phyloP scores from a whole-genome alignment of 1,140 invertebrate genomes.

The Aleiodes sp. region DNA sequence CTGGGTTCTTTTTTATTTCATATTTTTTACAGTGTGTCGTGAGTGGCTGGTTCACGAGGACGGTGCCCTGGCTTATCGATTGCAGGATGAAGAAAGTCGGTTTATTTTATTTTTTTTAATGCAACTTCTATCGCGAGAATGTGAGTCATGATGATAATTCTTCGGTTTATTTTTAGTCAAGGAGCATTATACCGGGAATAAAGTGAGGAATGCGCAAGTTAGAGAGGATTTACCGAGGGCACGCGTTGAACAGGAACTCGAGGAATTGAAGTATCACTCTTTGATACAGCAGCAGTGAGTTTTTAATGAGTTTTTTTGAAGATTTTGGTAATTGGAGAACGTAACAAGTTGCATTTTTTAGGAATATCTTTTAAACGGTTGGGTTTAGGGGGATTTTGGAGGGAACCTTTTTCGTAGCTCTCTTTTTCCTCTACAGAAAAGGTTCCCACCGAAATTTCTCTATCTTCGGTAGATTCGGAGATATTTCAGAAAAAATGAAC shows the following conservation, averaged over 20 bases:
- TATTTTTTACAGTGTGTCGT: conserved; percentile 76
- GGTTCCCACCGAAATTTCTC: no score
- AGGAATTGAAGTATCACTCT: conserved; percentile 71
- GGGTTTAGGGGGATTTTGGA: no score
- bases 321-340: no score
- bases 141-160: background rate
- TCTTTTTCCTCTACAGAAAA: no score
- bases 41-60: conserved; percentile 95
- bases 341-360: no score
- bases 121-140: background rate
- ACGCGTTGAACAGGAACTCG: conserved; percentile 81
- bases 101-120: conserved; percentile 8
- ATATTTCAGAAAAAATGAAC: no score
- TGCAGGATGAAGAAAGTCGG: conserved; percentile 88
- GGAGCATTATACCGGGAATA: conserved; percentile 86
- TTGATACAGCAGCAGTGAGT: conserved; percentile 73
- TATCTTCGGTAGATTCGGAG: no score
- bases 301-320: background rate
- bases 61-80: conserved; percentile 85
- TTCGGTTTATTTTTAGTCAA: conserved; percentile 71
- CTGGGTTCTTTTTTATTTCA: background rate
- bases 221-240: conserved; percentile 89
- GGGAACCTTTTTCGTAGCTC: no score
- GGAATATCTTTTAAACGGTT: no score
- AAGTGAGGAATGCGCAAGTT: conserved; percentile 85